Evolutionary conservation across 2,888 invertebrate genomes (phyloP), one percentile per base, ranked within the genome.

Genomic region (Platyscelio sp.): DNA sequence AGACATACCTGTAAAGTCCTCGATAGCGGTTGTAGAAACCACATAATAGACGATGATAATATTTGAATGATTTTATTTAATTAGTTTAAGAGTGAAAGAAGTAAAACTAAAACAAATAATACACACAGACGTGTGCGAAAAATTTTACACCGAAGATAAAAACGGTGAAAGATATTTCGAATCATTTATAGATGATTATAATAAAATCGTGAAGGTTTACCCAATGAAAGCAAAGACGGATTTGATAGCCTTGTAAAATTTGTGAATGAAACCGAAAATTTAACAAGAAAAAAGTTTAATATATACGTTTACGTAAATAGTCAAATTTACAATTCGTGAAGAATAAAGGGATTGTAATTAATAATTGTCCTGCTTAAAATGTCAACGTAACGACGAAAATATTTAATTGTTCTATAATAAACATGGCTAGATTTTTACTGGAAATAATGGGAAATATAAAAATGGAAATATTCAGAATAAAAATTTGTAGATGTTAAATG

Each of bases 161-260:
- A 74, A 74, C 20, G 86, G 86, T 9, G 86, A 86, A 81, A 80
- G 74, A 76, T 88, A 86, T 74, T 88, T 88, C 79, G 22, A 86
- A 9, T 33, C 71, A 11, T 87, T 86, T 49, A 80, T 85, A 13
- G 86, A 87, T 76, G 82, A 88, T 76, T 88, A 87, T 67, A 87
- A 83, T 74, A 87, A 87, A 72, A n/a, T 71, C n/a, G 75, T 75
- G 6, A 60, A 26, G 71, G 63, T 88, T 1, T 87, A 49, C 56
- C 49, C 67, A n/a, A 87, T 88, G 18, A 86, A 87, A 79, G 49
- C 78, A 2, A 88, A 89, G 70, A 86, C 24, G 87, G 86, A 5
- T 58, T 68, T 46, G 54, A 86, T 63, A 83, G 86, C 56, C 68
- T 85, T 78, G n/a, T 70, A 9, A 67, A 78, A 22, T 81, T 67